Evolutionary conservation across 2,113 vertebrate genomes (phyloP).

Genomic region (Lagopus muta): DNA sequence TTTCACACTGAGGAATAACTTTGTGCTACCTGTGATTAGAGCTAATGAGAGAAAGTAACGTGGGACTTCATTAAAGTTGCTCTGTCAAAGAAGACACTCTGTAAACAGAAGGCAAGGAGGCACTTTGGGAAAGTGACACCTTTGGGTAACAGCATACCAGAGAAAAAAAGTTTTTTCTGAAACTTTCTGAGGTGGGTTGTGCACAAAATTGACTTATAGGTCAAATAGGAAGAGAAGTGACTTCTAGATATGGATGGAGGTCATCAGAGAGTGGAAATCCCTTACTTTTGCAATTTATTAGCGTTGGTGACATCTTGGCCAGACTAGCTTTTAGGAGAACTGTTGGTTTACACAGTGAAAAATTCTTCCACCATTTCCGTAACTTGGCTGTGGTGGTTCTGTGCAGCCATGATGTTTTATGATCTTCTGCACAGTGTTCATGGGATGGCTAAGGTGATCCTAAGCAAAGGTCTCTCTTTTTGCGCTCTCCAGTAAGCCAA

Average conservation of each 20-base stretch:
- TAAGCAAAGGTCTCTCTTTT: not conserved
- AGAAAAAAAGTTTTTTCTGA: slow-evolving; percentile 11
- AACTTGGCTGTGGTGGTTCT: not conserved
- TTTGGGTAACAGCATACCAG: slow-evolving; percentile 46
- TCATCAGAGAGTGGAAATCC: not conserved
- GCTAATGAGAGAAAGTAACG: slow-evolving; percentile 38
- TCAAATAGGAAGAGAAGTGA: not conserved
- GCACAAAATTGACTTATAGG: not conserved
- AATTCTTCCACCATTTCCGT: not conserved
- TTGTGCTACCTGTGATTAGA: not conserved
- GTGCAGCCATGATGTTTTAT: not conserved
- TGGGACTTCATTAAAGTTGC: slow-evolving; percentile 24
- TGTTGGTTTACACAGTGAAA: not conserved
- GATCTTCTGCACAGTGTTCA: not conserved
- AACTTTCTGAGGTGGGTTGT: not conserved
- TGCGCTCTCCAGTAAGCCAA: not conserved
- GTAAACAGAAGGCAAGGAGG: slow-evolving; percentile 34
- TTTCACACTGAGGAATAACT: not conserved
- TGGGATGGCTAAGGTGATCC: not conserved
- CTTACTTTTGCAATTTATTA: not conserved
- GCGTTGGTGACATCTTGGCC: not conserved
- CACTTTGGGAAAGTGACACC: not conserved
- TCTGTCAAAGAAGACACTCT: slow-evolving; percentile 12
- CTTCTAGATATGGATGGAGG: not conserved
- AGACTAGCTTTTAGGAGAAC: not conserved